Percentiles rank a stretch among this genome's conserved stretches.
phyloP scores from a whole-genome alignment of 1,140 invertebrate species.

The Cotesia vestalis region DNA sequence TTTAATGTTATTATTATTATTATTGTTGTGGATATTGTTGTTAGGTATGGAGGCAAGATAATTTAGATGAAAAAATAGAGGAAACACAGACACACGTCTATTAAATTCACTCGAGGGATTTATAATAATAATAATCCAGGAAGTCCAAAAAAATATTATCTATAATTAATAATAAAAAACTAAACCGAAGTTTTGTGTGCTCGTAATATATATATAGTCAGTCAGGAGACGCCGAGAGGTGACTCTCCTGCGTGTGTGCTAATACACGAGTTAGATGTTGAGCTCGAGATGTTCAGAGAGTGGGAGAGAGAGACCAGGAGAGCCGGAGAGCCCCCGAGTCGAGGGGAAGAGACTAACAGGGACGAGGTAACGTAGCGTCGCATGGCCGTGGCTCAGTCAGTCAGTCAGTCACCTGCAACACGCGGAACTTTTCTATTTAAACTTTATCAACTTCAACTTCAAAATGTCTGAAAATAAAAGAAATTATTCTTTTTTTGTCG shows the following conservation, averaged over 20 bases:
- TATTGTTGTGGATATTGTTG: no score
- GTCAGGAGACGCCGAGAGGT: conserved; percentile 36
- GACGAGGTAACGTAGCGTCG: conserved; percentile 29
- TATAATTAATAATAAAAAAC: no score
- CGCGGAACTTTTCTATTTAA: conserved; percentile 14
- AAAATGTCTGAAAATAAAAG: no score
- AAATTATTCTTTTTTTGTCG: no score
- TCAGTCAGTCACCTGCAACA: conserved; percentile 35
- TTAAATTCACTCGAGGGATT: conserved; percentile 4
- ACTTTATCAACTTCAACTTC: not conserved
- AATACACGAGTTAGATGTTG: conserved; percentile 4
- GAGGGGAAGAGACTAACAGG: conserved; percentile 26
- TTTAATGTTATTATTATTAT: no score
- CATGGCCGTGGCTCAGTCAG: conserved; percentile 37
- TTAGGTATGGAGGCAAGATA: no score
- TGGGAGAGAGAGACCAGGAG: conserved; percentile 21
- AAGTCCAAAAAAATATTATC: conserved; percentile 13
- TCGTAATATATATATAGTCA: not conserved
- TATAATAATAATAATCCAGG: conserved; percentile 22
- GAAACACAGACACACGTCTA: not conserved
- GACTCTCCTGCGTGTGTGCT: conserved; percentile 35
- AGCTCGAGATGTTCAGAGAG: conserved; percentile 25
- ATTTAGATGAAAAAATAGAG: no score
- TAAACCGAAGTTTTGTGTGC: not conserved
- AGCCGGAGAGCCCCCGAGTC: conserved; percentile 12